Percentiles rank a stretch among this genome's conserved stretches.
These are phyloP conservation scores for Microchirus variegatus DNA, from an alignment of 2,797 vertebrate genomes.

Conservation along the genomic window DNA sequence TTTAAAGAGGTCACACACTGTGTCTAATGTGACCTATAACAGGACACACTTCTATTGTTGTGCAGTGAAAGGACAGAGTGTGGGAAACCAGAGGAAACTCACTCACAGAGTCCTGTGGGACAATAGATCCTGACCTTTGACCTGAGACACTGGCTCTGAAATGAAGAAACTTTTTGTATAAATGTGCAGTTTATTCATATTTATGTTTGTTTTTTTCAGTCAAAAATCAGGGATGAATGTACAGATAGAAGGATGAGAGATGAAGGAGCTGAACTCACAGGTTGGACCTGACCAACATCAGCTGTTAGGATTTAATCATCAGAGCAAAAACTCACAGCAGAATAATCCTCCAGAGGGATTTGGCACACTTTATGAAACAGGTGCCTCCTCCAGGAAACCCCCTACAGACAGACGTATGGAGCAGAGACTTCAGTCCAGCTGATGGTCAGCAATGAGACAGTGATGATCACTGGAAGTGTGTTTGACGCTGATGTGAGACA, in stretches of 20 bases:
- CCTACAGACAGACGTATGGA: background rate
- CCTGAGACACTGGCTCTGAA: constrained; percentile 58
- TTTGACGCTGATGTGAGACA: constrained; percentile 49
- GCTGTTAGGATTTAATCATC: too few relatives aligned
- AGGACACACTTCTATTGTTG: constrained; percentile 74
- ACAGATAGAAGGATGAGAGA: too few relatives aligned
- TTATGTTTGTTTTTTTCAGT: too few relatives aligned
- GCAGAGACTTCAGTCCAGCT: background rate
- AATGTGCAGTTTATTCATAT: background rate
- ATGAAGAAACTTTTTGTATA: background rate
- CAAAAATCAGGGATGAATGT: too few relatives aligned
- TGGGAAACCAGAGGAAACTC: constrained; percentile 64
- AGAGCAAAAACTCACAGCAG: too few relatives aligned
- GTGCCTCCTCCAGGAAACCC: background rate
- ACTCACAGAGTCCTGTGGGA: constrained; percentile 58
- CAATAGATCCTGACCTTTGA: constrained; percentile 35
- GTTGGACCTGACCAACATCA: too few relatives aligned
- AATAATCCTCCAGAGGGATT: constrained; percentile 27
- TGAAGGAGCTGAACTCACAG: too few relatives aligned
- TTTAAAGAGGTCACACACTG: background rate
- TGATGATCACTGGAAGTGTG: background rate
- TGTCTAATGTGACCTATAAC: constrained; percentile 52
- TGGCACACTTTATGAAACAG: constrained; percentile 44
- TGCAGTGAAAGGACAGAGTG: constrained; percentile 56
- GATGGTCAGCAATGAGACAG: background rate